Evolutionary conservation across 2,113 vertebrate genomes (phyloP).

Genomic region (Chlamydotis undulata): DNA sequence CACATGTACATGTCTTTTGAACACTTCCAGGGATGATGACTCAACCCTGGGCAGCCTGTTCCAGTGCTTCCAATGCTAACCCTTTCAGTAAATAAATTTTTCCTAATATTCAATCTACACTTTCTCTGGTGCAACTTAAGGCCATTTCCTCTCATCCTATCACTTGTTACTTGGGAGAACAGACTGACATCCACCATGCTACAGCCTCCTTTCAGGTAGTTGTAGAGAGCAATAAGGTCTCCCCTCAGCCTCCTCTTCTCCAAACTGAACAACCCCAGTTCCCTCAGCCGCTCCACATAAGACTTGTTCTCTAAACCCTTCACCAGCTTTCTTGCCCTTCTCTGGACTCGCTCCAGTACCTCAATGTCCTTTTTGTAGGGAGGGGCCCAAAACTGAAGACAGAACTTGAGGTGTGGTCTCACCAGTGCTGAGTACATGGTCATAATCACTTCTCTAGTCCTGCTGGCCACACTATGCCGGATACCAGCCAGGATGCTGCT

Average conservation of each 20-base stretch:
- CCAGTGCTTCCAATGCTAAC: no score
- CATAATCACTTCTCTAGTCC: neutral
- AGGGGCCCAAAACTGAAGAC: no score
- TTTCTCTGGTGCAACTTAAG: neutral
- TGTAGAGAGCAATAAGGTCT: neutral
- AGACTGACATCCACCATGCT: neutral
- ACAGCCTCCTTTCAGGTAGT: neutral
- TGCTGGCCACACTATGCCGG: neutral
- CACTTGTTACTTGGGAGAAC: neutral
- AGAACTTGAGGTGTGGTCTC: neutral
- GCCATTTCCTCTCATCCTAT: neutral
- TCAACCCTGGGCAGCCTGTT: no score
- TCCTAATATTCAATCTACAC: neutral
- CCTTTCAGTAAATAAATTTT: neutral
- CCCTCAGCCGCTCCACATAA: accelerated
- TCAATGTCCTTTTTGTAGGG: no score
- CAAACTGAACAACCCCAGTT: neutral
- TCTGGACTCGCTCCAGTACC: neutral
- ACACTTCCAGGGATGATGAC: no score
- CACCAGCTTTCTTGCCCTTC: neutral
- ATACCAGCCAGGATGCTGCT: neutral
- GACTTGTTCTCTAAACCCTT: neutral
- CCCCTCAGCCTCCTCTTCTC: neutral
- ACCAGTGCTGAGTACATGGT: accelerated
- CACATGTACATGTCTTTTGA: no score